Conservation (phyloP, 2,113 vertebrate species). For the Sarotherodon lohbergeri region DNA sequence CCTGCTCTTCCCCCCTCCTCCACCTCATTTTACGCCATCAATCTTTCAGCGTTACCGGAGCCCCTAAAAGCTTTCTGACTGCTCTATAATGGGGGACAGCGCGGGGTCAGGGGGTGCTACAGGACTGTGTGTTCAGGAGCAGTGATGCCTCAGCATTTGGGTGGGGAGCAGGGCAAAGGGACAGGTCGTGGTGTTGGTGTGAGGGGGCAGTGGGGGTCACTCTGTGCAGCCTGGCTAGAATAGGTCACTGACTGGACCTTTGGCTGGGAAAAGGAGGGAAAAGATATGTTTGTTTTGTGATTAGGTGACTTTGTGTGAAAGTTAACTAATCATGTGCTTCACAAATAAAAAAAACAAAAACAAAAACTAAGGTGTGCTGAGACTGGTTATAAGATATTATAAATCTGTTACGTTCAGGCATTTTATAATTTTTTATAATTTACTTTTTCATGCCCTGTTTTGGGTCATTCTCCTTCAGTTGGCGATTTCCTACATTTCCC, state of each 20-base stretch:
- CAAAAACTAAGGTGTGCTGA: not conserved
- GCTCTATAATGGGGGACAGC: conserved; percentile 77
- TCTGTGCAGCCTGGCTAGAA: conserved; percentile 45
- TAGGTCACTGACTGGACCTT: conserved; percentile 57
- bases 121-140: conserved; percentile 63
- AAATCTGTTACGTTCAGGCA: not conserved
- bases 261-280: not conserved
- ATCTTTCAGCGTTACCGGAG: conserved; percentile 77
- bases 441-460: not conserved
- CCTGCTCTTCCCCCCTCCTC: conserved; percentile 73
- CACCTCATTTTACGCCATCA: conserved; percentile 75
- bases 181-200: conserved; percentile 24
- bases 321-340: not conserved
- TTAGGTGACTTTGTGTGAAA: not conserved
- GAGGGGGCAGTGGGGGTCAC: conserved; percentile 58
- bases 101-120: conserved; percentile 70
- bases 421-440: not conserved
- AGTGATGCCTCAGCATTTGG: conserved; percentile 68
- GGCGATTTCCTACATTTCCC: conserved; percentile 9
- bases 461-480: not conserved
- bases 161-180: conserved; percentile 40
- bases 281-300: not conserved
- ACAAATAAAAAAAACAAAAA: not conserved
- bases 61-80: conserved; percentile 83
- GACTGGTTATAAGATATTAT: not conserved